Base-by-base conservation (phyloP, 2,888 invertebrate species). In the Scaptomyza parva region DNA sequence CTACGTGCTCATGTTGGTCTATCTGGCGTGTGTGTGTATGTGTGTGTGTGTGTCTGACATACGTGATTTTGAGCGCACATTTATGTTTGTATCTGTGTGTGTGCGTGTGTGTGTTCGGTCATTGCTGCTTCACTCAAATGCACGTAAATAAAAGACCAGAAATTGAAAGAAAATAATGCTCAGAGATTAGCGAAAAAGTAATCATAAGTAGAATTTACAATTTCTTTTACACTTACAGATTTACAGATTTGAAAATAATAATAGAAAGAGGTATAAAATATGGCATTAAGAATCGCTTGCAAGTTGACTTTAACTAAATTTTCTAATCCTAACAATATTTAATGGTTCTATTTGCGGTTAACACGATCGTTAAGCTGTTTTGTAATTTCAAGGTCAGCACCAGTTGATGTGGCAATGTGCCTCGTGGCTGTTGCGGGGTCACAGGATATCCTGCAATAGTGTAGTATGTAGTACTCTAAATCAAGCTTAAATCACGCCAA, bases 171-270 rank as follows among this genome's bases (percentile, higher is more conserved):
- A 84, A 83, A 86, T 83, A 87, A 83, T 81, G 83, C 85, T 68
- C 77, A 66, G 77, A 82, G 87, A 84, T 84, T 84, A 84, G 87
- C 70, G 73, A 87, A 87, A 87, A 87, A 87, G 88, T 84, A 87
- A 84, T 84, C 84, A 87, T 73, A 85, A 82, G 79, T 66, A 81
- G 73, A 75, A 77, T 77, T 77, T 54, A 66, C 78, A 86, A 54
- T 48, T 43, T 14, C 39, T 24, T 28, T 77, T 57, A 66, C 77
- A 86, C 51, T 50, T 40, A 20, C 40, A 30, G 33, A 8, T 20
- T 26, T 9, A 8, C 11, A 30, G 17, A 54, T 33, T 47, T 24
- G 35, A 14, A 35, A 7, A 2, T 8, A 8, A 14, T 2, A 2
- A 6, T 2, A 33, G 14, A 35, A 14, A 2, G 12, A 18, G n/a